Evolutionary conservation across 1,140 invertebrate genomes (phyloP), one percentile per base, ranked within the genome.

Genomic region (Berghia stephanieae): DNA sequence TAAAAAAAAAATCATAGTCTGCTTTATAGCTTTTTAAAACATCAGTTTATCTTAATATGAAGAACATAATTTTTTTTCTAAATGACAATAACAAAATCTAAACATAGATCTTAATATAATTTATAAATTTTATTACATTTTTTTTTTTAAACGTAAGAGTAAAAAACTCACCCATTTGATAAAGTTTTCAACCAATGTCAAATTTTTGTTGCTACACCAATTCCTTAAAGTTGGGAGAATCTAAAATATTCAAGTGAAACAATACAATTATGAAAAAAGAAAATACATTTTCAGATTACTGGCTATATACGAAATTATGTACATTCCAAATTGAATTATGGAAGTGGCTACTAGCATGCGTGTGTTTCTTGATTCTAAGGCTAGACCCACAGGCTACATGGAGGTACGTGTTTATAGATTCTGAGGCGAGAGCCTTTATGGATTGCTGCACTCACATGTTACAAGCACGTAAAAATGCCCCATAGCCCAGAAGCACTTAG

Each of bases 191-290:
- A 81, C 73, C 18, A 89, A 46, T 55, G 83, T 81, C 2, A 89
- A 67, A 42, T 85, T 79, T 74, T 83, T 86, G 10, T 80, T 79
- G 75, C 87, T 84, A 83, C 86, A 88, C 87, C 87, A 88, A 27
- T 71, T 74, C 31, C 83, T 77, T 24, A 89, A 71, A 16, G 86
- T 85, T 44, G 87, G 83, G 38, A 88, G 79, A 52, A 88, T 80
- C 88, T 88, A 68, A 13, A 77, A 63, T 63, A 46, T 24, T 38
- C 8, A 63, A 46, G 42, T 38, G 36, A 69, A 36, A 36, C 31
- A 70, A 24, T 46, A 13, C 27, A 46, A 4, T 71, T 49, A 71
- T 4, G 18, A 34, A 24, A 24, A 24, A n/a, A 43, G 34, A 24
- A 24, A 24, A 24, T 71, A 3, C n/a, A 21, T 71, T 10, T 42